Percentiles rank a stretch among this genome's conserved stretches.
Conservation (phyloP, 2,113 vertebrate genomes). For the Puntigrus tetrazona region DNA sequence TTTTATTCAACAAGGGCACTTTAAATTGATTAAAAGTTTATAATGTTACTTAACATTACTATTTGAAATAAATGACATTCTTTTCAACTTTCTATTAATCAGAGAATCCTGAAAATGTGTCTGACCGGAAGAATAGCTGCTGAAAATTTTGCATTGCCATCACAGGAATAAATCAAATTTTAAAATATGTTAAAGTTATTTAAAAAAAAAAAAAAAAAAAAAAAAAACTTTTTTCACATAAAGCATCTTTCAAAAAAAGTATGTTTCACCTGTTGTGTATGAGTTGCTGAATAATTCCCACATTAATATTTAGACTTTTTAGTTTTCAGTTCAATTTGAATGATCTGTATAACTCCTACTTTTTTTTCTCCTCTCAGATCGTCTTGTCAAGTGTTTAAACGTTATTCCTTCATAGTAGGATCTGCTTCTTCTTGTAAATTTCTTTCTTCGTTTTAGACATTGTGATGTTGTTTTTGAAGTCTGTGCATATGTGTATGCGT, state of each 20-base stretch:
- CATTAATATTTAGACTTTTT: not conserved
- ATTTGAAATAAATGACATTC: not conserved
- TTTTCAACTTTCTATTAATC: not conserved
- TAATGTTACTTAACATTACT: not conserved
- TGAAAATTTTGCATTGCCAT: not conserved
- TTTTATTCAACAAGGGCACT: not conserved
- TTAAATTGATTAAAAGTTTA: not conserved
- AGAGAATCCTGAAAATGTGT: not conserved
- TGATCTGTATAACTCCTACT: not conserved
- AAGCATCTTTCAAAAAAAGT: not conserved
- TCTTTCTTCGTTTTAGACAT: not conserved
- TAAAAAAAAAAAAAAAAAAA: too few relatives aligned
- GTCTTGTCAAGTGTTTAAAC: not conserved
- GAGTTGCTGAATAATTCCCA: not conserved
- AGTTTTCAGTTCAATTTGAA: not conserved
- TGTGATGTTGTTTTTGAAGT: not conserved
- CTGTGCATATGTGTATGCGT: conserved; percentile 38
- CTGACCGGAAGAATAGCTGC: not conserved
- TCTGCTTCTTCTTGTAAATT: not conserved
- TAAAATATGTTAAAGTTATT: not conserved
- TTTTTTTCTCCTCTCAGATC: not conserved
- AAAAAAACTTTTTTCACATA: too few relatives aligned
- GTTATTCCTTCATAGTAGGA: not conserved
- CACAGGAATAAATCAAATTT: not conserved
- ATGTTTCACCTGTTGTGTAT: not conserved